phyloP scores from a whole-genome alignment of 2,113 vertebrate genomes.

The Brevimyrus niger region DNA sequence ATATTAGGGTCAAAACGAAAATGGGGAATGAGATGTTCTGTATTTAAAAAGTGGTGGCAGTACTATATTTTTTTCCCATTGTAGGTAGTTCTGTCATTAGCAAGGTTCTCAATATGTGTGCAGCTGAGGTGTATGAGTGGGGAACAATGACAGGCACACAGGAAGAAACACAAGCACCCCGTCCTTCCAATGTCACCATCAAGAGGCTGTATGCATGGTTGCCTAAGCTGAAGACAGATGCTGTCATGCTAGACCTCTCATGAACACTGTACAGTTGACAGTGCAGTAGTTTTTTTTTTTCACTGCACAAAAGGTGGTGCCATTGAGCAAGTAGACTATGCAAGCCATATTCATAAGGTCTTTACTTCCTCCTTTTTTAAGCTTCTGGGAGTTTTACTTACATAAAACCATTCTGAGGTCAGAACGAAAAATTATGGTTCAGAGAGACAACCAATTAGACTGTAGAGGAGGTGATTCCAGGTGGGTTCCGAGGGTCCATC shows the following conservation, averaged over 20 bases:
- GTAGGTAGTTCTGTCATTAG: neutral
- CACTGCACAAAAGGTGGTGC: neutral
- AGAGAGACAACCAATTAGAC: too few relatives aligned
- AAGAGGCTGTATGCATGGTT: neutral
- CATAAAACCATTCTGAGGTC: too few relatives aligned
- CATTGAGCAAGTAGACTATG: neutral
- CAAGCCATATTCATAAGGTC: neutral
- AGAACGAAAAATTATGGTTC: too few relatives aligned
- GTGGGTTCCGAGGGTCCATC: neutral
- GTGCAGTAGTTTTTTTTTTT: neutral
- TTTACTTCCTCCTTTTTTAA: neutral
- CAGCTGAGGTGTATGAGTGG: neutral
- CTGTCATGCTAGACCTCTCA: neutral
- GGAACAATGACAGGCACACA: neutral
- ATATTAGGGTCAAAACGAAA: neutral
- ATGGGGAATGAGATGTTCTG: neutral
- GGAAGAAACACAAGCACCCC: neutral
- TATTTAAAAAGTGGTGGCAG: neutral
- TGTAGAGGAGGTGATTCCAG: too few relatives aligned
- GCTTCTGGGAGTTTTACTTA: neutral
- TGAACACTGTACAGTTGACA: neutral
- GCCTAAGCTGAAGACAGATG: neutral
- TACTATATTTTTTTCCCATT: neutral
- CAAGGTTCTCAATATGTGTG: neutral
- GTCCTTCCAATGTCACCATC: neutral